Base-by-base conservation (phyloP, 2,888 invertebrate species). In the Ormyrus thymus region DNA sequence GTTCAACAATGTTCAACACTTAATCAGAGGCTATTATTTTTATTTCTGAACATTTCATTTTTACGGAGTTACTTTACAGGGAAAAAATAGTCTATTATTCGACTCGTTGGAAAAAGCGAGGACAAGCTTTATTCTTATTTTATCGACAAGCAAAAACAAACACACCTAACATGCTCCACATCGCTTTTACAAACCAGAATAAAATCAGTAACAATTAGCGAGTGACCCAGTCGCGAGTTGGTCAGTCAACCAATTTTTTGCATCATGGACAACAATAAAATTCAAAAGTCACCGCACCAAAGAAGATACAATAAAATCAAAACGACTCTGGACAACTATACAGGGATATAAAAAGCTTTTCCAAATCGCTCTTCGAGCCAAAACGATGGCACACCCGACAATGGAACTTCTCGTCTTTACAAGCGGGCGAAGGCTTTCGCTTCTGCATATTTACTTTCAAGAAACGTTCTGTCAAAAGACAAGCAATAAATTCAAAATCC, bases 171-270 rank as follows among this genome's bases (percentile, higher is more conserved):
- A 61, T 50, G 11, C 51, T 15, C 53, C 13, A 56, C 46, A 64
- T 69, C n/a, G 71, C 45, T 51, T 74, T 48, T 46, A 56, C 46
- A 55, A 65, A 46, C 29, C 29, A 45, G 11, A 43, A 61, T 29
- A 29, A 29, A 29, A 29, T 29, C 29, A 10, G 6, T 4, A 62
- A 61, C 13, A 62, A 61, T 29, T 29, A 61, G 15, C 43, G 56
- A 64, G 65, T 74, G 53, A 64, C 64, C 5, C n/a, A 53, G 48
- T 58, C 48, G 56, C 48, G 59, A 82, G 81, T 82, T 84, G 83
- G 82, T 64, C 82, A 75, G 74, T 55, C 82, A 83, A 71, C 81
- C 83, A 83, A 82, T 78, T 75, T 82, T 81, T 64, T 45, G 58
- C 66, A 68, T 50, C 43, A 59, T n/a, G 1, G 11, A 10, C 68